Conservation (phyloP, 2,888 invertebrate species). For the Mythimna impura region DNA sequence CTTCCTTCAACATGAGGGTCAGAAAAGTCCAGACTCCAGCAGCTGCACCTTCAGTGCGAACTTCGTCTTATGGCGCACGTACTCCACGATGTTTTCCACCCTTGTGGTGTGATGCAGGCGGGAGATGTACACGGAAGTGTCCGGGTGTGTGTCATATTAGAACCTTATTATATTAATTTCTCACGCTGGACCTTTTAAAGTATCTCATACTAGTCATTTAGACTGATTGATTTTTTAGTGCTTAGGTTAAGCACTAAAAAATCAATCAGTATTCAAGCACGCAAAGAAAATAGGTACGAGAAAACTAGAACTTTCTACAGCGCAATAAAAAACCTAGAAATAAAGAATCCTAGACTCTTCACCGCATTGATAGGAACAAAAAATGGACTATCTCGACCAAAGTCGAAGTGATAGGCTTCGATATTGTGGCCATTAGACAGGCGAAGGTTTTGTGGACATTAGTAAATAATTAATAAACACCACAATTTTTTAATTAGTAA, state of each 20-base stretch:
- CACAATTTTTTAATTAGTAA: too few species aligned
- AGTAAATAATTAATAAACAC: neutral
- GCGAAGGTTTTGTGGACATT: conserved; percentile 1
- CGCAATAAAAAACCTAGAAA: neutral
- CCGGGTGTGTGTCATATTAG: too few species aligned
- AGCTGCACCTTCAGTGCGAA: too few species aligned
- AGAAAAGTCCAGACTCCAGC: too few species aligned
- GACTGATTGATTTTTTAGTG: too few species aligned
- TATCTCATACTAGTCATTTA: neutral
- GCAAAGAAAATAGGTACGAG: neutral
- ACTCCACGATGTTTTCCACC: too few species aligned
- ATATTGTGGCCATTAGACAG: conserved; percentile 59
- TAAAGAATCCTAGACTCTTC: neutral
- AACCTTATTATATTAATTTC: too few species aligned
- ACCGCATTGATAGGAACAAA: conserved; percentile 23
- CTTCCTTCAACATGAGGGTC: too few species aligned
- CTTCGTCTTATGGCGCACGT: too few species aligned
- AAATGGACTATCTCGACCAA: conserved; percentile 52
- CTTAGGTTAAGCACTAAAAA: neutral
- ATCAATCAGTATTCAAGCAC: neutral
- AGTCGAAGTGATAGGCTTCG: conserved; percentile 41
- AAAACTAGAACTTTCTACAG: neutral
- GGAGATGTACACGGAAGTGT: too few species aligned
- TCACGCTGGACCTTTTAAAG: too few species aligned
- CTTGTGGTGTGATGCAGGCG: too few species aligned